Evolutionary conservation across 2,888 invertebrate species (phyloP).

Genomic region (Catocala nupta): DNA sequence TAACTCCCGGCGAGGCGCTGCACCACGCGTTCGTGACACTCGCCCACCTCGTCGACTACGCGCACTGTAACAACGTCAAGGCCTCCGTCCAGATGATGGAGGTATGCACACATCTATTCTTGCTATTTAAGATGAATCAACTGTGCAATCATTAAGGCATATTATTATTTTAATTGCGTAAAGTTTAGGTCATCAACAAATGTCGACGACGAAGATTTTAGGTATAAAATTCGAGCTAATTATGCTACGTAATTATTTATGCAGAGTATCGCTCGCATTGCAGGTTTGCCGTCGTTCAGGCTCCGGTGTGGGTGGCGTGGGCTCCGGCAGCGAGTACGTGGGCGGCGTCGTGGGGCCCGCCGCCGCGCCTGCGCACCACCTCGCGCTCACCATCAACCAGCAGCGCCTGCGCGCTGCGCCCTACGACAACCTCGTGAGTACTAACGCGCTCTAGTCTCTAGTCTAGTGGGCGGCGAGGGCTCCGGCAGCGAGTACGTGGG

Average conservation of each 20-base stretch:
- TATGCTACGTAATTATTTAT: not conserved
- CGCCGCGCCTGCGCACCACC: constrained; percentile 88
- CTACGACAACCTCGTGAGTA: constrained; percentile 91
- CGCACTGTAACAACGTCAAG: constrained; percentile 98
- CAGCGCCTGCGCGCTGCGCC: constrained; percentile 93
- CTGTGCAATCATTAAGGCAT: too few species aligned
- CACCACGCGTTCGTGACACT: constrained; percentile 98
- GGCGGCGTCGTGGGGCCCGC: constrained; percentile 86
- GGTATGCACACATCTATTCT: constrained; percentile 65
- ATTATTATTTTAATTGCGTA: too few species aligned
- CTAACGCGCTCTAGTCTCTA: not conserved
- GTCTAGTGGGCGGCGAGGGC: constrained; percentile 26
- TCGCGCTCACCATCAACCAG: constrained; percentile 98
- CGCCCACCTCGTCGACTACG: constrained; percentile 97
- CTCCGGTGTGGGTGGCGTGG: constrained; percentile 53
- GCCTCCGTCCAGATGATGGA: constrained; percentile 99
- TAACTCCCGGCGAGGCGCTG: constrained; percentile 98
- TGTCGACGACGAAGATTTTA: too few species aligned
- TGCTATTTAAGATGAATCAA: not conserved
- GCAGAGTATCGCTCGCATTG: constrained; percentile 16
- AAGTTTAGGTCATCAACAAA: too few species aligned
- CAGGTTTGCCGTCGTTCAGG: constrained; percentile 85
- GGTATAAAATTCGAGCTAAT: too few species aligned
- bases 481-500: constrained; percentile 53
- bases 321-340: constrained; percentile 49